Percentiles rank a stretch among this genome's conserved stretches.
phyloP scores from a whole-genome alignment of 2,888 invertebrate species.

The Chalcis sispes region DNA sequence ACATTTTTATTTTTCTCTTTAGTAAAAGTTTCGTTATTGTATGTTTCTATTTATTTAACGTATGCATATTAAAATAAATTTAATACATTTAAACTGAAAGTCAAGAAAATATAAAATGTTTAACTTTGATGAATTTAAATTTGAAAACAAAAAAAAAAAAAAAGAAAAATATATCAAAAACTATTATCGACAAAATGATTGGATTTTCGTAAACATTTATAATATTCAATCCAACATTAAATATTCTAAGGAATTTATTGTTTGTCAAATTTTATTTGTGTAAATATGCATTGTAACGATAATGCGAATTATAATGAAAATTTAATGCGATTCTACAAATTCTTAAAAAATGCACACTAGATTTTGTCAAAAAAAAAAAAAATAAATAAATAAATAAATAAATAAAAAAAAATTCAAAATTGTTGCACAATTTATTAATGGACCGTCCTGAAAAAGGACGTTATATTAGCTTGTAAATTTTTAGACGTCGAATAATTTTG shows the following conservation, averaged over 20 bases:
- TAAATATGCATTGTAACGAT: background rate
- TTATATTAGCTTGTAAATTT: constrained; percentile 11
- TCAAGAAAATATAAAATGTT: constrained; percentile 21
- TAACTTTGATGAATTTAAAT: constrained; percentile 11
- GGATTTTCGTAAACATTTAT: background rate
- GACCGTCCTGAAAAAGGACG: constrained; percentile 25
- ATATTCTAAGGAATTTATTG: background rate
- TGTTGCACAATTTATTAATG: constrained; percentile 1
- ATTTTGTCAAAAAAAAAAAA: too few species aligned
- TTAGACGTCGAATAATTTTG: constrained; percentile 18
- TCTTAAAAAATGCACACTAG: background rate
- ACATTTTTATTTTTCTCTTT: background rate
- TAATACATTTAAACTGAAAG: constrained; percentile 53
- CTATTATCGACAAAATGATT: background rate
- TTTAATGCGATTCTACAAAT: constrained; percentile 15
- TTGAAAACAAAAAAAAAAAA: background rate
- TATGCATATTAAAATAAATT: background rate
- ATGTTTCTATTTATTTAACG: background rate
- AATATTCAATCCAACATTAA: background rate
- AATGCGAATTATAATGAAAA: too few species aligned
- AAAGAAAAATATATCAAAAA: constrained; percentile 8
- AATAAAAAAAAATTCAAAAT: constrained; percentile 25
- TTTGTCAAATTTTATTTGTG: background rate
- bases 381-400: background rate
- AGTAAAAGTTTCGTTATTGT: background rate